A percentile compares a stretch with the other conserved stretches of the same genome.
Conservation (phyloP, 2,888 invertebrate species). For the Beris chalybata region DNA sequence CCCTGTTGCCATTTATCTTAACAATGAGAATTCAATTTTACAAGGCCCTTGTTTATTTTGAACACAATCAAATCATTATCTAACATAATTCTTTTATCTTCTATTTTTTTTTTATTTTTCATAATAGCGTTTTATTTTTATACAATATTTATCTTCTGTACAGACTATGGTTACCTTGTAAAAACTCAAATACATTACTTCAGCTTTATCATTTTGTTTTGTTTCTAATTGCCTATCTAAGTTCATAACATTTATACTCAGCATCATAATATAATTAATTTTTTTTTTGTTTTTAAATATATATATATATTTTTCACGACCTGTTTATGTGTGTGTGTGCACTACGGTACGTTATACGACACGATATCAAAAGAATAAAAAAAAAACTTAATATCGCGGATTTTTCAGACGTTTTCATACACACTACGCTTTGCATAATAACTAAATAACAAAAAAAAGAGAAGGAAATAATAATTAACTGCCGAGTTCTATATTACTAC, state of each 20-base stretch:
- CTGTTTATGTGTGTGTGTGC: constrained; percentile 3
- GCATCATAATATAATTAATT: constrained; percentile 10
- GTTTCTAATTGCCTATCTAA: constrained; percentile 23
- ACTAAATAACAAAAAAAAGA: not conserved
- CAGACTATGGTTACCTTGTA: not conserved
- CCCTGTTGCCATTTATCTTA: too few relatives aligned
- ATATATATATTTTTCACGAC: not conserved
- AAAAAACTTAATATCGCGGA: not conserved
- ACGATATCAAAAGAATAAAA: not conserved
- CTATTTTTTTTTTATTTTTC: constrained; percentile 2
- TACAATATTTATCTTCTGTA: constrained; percentile 15
- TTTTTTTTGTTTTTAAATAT: constrained; percentile 4
- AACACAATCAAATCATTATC: too few relatives aligned
- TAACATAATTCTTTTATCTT: too few relatives aligned
- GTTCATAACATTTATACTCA: constrained; percentile 13
- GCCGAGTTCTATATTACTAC: constrained; percentile 47
- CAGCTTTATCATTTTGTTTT: constrained; percentile 54
- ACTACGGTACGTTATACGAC: not conserved
- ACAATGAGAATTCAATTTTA: too few relatives aligned
- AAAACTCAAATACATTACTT: constrained; percentile 40
- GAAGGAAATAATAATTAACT: constrained; percentile 12
- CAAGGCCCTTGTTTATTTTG: too few relatives aligned
- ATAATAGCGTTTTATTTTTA: not conserved
- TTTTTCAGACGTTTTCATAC: not conserved
- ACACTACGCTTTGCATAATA: not conserved